phyloP scores from a whole-genome alignment of 1,140 invertebrate genomes.

The Lamellibrachia luymesi region DNA sequence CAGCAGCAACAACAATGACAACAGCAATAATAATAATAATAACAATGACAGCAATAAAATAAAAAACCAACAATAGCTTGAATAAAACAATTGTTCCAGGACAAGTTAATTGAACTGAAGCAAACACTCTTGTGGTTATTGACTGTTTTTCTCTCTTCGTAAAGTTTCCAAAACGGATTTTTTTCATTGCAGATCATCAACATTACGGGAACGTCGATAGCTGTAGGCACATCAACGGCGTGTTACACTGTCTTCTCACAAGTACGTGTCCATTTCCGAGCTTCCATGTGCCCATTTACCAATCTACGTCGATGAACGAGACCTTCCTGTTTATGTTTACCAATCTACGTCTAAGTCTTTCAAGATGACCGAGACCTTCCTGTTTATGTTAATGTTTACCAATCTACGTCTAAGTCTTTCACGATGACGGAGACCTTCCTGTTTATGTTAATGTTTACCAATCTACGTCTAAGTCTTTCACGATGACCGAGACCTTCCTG shows the following conservation, averaged over 20 bases:
- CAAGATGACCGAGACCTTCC: no score
- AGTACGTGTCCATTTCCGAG: background rate
- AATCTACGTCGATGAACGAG: no score
- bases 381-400: no score
- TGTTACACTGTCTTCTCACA: constrained; percentile 15
- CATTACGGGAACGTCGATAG: background rate
- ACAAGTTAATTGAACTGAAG: background rate
- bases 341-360: no score
- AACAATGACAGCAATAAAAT: no score
- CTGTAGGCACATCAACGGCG: background rate
- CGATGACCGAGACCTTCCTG: no score
- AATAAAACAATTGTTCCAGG: background rate
- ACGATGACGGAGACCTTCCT: no score
- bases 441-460: no score
- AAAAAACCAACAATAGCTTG: background rate
- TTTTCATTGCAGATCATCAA: constrained; percentile 1
- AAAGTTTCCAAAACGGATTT: background rate
- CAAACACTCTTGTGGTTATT: no score
- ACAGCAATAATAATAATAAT: background rate
- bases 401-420: no score
- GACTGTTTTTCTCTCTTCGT: background rate
- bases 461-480: no score
- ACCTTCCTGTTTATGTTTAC: no score
- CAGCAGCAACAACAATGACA: background rate
- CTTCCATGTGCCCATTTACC: background rate